phyloP scores from a whole-genome alignment of 2,113 vertebrate species.

The Scomber japonicus region DNA sequence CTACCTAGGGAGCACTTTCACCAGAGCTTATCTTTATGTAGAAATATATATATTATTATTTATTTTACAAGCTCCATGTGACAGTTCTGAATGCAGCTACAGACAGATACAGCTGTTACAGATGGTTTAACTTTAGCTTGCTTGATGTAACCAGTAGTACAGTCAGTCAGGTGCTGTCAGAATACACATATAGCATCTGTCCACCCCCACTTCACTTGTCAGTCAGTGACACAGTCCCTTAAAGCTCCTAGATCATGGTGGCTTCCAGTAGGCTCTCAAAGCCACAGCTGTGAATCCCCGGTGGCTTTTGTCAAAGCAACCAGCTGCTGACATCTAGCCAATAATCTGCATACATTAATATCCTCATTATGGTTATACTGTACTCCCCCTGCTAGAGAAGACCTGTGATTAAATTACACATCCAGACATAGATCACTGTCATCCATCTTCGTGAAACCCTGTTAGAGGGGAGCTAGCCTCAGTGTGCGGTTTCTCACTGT shows the following conservation, averaged over 20 bases:
- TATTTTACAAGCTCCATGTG: background rate
- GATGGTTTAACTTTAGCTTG: slow-evolving; percentile 22
- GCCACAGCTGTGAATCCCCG: slow-evolving; percentile 44
- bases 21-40: background rate
- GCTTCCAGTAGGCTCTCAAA: slow-evolving; percentile 16
- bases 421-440: slow-evolving; percentile 66
- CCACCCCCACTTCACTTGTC: slow-evolving; percentile 52
- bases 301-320: slow-evolving; percentile 54
- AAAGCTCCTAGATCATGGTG: slow-evolving; percentile 25
- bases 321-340: slow-evolving; percentile 60
- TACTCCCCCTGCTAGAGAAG: slow-evolving; percentile 47
- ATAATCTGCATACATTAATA: slow-evolving; percentile 76
- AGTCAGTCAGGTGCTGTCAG: slow-evolving; percentile 37
- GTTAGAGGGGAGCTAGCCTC: slow-evolving; percentile 43
- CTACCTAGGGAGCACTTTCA: background rate
- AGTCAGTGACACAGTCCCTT: slow-evolving; percentile 17
- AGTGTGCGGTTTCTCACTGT: slow-evolving; percentile 11
- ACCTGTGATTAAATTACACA: slow-evolving; percentile 77
- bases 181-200: slow-evolving; percentile 34
- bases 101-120: slow-evolving; percentile 4
- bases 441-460: slow-evolving; percentile 68
- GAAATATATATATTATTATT: background rate
- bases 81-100: slow-evolving; percentile 1
- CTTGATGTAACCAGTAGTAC: slow-evolving; percentile 20
- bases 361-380: slow-evolving; percentile 48